phyloP scores from a whole-genome alignment of 2,888 invertebrate genomes.

The Drosophila maculinotata region DNA sequence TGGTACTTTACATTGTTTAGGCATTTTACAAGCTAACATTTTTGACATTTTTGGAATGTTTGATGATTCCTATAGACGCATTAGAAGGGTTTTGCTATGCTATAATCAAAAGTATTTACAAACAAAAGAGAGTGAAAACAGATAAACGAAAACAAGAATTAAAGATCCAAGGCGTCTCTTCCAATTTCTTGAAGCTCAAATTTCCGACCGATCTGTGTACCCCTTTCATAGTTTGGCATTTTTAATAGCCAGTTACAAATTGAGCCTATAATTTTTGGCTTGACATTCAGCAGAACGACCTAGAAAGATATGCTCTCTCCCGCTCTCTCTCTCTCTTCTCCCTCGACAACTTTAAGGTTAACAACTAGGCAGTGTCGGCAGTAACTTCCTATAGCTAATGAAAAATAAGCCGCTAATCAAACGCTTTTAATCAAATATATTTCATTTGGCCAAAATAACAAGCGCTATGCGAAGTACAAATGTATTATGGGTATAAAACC shows the following conservation, averaged over 20 bases:
- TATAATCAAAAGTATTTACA: too few relatives aligned
- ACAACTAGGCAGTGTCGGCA: neutral
- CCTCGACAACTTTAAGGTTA: neutral
- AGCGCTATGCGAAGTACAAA: conserved; percentile 25
- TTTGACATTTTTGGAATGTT: too few relatives aligned
- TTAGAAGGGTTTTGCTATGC: too few relatives aligned
- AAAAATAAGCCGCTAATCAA: conserved; percentile 45
- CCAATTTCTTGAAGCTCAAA: too few relatives aligned
- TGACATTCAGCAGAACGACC: conserved; percentile 8
- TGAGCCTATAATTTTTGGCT: neutral
- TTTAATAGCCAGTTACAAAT: neutral
- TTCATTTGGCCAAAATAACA: conserved; percentile 43
- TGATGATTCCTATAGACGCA: too few relatives aligned
- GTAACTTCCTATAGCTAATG: neutral
- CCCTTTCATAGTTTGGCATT: neutral
- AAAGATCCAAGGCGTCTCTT: too few relatives aligned
- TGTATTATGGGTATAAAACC: conserved; percentile 20
- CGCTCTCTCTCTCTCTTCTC: neutral
- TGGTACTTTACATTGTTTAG: too few relatives aligned
- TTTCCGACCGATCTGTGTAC: too few relatives aligned
- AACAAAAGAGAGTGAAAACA: too few relatives aligned
- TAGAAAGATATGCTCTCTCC: neutral
- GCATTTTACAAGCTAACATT: too few relatives aligned
- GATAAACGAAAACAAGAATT: too few relatives aligned
- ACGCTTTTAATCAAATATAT: conserved; percentile 42